These are phyloP conservation scores for Yoshiicerus persimilis DNA, from an alignment of 1,140 invertebrate species.

Conservation along the genomic window DNA sequence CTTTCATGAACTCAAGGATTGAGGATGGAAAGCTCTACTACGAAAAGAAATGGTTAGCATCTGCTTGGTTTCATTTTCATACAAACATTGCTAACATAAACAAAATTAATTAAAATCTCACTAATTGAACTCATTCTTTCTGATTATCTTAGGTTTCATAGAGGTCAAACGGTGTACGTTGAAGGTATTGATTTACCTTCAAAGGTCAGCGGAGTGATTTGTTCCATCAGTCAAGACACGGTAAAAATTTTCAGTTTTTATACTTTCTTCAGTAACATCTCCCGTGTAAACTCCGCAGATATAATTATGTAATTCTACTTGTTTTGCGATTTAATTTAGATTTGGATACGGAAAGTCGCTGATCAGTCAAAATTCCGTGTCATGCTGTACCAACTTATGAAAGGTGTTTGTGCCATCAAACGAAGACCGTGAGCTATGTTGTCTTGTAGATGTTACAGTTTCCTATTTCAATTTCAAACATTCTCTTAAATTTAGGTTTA, in stretches of 20 bases:
- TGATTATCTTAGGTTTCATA: conserved; percentile 70
- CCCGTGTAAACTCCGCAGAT: conserved; percentile 9
- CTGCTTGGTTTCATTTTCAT: not conserved
- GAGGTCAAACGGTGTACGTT: conserved; percentile 87
- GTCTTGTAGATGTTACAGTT: too few relatives aligned
- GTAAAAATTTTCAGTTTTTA: conserved; percentile 60
- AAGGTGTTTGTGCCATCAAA: conserved; percentile 85
- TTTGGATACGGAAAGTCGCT: conserved; percentile 83
- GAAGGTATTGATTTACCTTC: conserved; percentile 80
- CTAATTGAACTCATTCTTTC: conserved; percentile 33
- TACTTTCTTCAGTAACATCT: not conserved
- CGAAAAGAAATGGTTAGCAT: conserved; percentile 80
- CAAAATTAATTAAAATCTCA: conserved; percentile 11
- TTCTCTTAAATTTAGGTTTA: too few relatives aligned
- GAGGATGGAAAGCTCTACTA: conserved; percentile 93
- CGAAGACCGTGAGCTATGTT: conserved; percentile 63
- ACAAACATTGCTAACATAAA: not conserved
- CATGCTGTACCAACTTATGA: conserved; percentile 76
- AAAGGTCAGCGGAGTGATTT: conserved; percentile 79
- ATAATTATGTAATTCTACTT: too few relatives aligned
- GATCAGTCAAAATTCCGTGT: conserved; percentile 81
- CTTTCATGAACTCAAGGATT: conserved; percentile 71
- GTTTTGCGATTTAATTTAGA: too few relatives aligned
- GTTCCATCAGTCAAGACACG: conserved; percentile 82
- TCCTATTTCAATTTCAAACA: too few relatives aligned